These are phyloP conservation scores for Aspidapion aeneum DNA, from an alignment of 2,888 invertebrate genomes.

Conservation along the genomic window DNA sequence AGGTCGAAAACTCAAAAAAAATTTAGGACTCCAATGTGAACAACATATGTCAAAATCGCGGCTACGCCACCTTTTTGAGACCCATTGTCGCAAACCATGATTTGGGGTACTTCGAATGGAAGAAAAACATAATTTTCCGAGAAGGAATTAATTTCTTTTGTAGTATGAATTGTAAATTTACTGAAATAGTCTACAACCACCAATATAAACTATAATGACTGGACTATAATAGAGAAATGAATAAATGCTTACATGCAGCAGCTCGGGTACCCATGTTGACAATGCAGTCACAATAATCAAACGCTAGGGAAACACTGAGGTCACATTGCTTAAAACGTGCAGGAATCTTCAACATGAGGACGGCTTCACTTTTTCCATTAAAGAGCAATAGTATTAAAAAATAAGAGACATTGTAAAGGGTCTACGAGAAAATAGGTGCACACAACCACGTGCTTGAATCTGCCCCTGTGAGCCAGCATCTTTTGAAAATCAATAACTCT, in stretches of 20 bases:
- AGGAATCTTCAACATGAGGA: conserved; percentile 52
- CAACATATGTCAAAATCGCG: no score
- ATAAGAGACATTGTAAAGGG: conserved; percentile 45
- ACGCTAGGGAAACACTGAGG: conserved; percentile 52
- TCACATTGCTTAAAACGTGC: conserved; percentile 53
- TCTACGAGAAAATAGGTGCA: conserved; percentile 46
- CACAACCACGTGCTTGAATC: conserved; percentile 44
- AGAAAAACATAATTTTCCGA: no score
- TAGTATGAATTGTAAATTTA: no score
- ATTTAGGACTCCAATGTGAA: no score
- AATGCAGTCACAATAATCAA: conserved; percentile 53
- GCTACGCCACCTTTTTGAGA: no score
- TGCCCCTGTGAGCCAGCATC: conserved; percentile 40
- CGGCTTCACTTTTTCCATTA: conserved; percentile 48
- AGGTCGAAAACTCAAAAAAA: no score
- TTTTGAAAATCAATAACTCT: conserved; percentile 41
- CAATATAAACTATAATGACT: no score
- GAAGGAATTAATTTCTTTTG: no score
- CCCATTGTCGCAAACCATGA: no score
- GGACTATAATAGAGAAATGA: no score
- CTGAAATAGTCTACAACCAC: no score
- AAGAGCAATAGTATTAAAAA: conserved; percentile 48
- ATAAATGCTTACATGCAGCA: conserved; percentile 79
- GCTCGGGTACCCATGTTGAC: conserved; percentile 88
- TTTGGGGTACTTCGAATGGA: no score